Base-by-base conservation (phyloP, 2,888 invertebrate species). In the Platycnemis pennipes region DNA sequence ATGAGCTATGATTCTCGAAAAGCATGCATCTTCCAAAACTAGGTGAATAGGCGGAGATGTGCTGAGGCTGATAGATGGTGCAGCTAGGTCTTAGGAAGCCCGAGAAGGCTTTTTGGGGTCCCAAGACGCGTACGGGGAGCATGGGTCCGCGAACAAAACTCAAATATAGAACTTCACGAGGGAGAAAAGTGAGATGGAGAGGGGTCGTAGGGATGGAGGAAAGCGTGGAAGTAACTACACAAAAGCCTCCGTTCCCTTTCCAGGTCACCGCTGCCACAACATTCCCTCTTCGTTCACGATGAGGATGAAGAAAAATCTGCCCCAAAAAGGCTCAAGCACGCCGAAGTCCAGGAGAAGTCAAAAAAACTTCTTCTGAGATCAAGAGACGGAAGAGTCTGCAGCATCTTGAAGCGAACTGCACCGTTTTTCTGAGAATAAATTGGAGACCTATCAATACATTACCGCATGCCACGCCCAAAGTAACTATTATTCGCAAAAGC, bases 121-220 rank as follows among this genome's bases (percentile, higher is more conserved):
- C 31, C 44, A 88, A 88, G 63, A 46, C 53, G 53, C 42, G 53
- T 53, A 44, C 44, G 49, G 86, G 37, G n/a, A 46, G 56, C 0
- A 37, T 31, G n/a, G 88, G 87, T 37, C 94, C 42, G 49, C 63
- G 31, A 63, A 87, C 44, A 22, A 44, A 49, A 88, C 85, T 94
- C 31, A 87, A 85, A 88, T 94, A 42, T 87, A 85, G 63, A 77
- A 53, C 85, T 85, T 42, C 45, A 77, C 94, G 94, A 77, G 94
- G 46, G 85, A 86, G 31, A 46, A 77, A 45, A 37, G 77, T 42
- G 85, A 16, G 91, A 31, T 19, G 37, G 56, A 46, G 16, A 91
- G 91, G 31, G 0, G 53, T 26, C 7, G 56, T 19, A 49, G 53
- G 53, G 31, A 42, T 26, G 16, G 56, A 7, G 31, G 49, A 94